These are phyloP conservation scores for Cepphus grylle DNA, from an alignment of 2,113 vertebrate genomes.

Conservation along the genomic window DNA sequence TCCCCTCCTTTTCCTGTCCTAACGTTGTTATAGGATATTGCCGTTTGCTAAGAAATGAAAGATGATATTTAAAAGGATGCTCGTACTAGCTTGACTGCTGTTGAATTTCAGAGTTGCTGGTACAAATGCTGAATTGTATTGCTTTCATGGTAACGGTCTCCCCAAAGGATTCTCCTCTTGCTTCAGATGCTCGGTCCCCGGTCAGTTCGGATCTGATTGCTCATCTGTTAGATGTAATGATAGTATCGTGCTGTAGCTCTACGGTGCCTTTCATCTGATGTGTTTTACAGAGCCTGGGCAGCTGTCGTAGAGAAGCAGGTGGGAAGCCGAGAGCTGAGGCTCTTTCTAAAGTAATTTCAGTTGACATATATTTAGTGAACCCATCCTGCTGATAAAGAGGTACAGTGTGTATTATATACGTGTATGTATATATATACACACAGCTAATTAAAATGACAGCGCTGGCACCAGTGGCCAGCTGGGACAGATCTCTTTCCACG, in stretches of 20 bases:
- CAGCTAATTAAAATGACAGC: constrained; percentile 8
- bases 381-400: constrained; percentile 32
- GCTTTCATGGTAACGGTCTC: constrained; percentile 15
- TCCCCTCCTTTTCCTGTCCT: neutral
- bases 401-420: neutral
- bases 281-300: constrained; percentile 29
- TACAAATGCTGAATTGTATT: constrained; percentile 58
- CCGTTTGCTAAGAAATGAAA: constrained; percentile 50
- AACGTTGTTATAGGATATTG: constrained; percentile 36
- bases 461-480: neutral
- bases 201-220: constrained; percentile 42
- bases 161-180: constrained; percentile 55
- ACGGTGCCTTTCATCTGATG: constrained; percentile 24
- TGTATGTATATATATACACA: neutral
- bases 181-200: constrained; percentile 20
- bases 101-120: constrained; percentile 7
- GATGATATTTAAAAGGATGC: constrained; percentile 36
- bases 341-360: constrained; percentile 46
- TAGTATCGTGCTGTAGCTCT: neutral
- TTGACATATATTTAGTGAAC: constrained; percentile 40
- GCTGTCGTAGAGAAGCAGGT: constrained; percentile 48
- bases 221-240: constrained; percentile 63
- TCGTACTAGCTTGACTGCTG: constrained; percentile 26
- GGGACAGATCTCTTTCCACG: neutral
- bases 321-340: constrained; percentile 8